A percentile compares a stretch with the other conserved stretches of the same genome.
These are phyloP conservation scores for Coendou prehensilis DNA, from an alignment of 2,797 vertebrate genomes.

Conservation along the genomic window DNA sequence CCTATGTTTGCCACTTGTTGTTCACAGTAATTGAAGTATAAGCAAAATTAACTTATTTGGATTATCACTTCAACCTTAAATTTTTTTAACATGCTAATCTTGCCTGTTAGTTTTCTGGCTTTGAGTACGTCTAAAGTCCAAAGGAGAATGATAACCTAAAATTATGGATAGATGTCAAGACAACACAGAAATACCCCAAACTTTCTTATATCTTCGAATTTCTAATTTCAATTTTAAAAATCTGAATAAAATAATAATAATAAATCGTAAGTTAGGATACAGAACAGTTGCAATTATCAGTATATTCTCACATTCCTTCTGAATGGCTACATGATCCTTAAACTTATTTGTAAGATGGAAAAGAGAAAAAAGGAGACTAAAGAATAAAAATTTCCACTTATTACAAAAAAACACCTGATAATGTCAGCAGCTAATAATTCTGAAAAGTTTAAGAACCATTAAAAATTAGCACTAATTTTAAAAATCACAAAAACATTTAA, in stretches of 20 bases:
- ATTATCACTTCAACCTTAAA: background rate
- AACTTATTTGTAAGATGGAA: constrained; percentile 12
- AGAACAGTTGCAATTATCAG: background rate
- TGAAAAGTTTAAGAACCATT: constrained; percentile 79
- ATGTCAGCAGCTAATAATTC: constrained; percentile 79
- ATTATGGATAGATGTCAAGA: constrained; percentile 13
- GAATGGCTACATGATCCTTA: constrained; percentile 22
- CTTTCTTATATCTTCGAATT: constrained; percentile 45
- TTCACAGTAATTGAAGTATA: background rate
- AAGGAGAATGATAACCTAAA: constrained; percentile 10
- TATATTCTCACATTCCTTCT: constrained; percentile 1
- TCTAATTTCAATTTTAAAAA: constrained; percentile 51
- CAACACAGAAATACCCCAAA: constrained; percentile 17
- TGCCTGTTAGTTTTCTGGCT: constrained; percentile 33
- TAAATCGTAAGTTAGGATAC: constrained; percentile 5
- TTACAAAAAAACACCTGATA: constrained; percentile 75
- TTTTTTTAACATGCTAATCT: constrained; percentile 27
- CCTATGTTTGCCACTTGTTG: constrained; percentile 38
- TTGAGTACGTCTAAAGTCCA: constrained; percentile 38
- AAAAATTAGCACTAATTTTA: constrained; percentile 83
- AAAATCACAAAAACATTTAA: constrained; percentile 85
- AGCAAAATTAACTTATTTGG: constrained; percentile 7
- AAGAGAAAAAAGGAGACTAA: constrained; percentile 67
- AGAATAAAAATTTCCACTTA: constrained; percentile 75
- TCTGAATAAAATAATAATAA: background rate